Percentiles rank a stretch among this genome's conserved stretches.
These are phyloP conservation scores for Cyprinus carpio DNA, from an alignment of 2,113 vertebrate species.

Conservation along the genomic window DNA sequence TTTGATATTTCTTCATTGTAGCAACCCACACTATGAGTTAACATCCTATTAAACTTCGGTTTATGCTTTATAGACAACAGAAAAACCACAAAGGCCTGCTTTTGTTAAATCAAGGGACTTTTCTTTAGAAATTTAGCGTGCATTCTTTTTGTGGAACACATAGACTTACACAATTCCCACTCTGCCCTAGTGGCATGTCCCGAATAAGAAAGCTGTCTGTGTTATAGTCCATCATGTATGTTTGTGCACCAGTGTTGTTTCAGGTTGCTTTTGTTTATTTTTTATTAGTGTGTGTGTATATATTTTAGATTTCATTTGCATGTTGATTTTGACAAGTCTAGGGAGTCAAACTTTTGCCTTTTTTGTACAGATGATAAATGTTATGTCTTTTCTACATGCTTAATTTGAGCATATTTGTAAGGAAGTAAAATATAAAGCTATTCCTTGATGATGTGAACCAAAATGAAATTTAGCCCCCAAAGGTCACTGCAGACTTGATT, in stretches of 20 bases:
- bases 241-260: conserved; percentile 54
- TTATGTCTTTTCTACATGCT: conserved; percentile 24
- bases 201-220: not conserved
- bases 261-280: conserved; percentile 34
- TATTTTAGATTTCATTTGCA: conserved; percentile 61
- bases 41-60: not conserved
- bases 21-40: not conserved
- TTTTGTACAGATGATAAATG: conserved; percentile 43
- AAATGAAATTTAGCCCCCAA: conserved; percentile 27
- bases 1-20: conserved; percentile 20
- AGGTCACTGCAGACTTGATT: conserved; percentile 21
- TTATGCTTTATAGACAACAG: conserved; percentile 24
- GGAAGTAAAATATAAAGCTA: conserved; percentile 14
- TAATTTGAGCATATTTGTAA: not conserved
- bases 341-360: not conserved
- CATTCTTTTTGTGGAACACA: not conserved
- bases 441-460: conserved; percentile 39
- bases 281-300: conserved; percentile 63
- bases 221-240: conserved; percentile 49
- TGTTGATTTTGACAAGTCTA: conserved; percentile 18
- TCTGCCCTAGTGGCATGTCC: not conserved
- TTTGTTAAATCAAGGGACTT: conserved; percentile 20
- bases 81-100: conserved; percentile 35
- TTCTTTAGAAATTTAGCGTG: not conserved
- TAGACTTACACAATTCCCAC: not conserved